Percentiles rank a stretch among this genome's conserved stretches.
phyloP scores from a whole-genome alignment of 2,888 invertebrate genomes.

The Anoplius nigerrimus region DNA sequence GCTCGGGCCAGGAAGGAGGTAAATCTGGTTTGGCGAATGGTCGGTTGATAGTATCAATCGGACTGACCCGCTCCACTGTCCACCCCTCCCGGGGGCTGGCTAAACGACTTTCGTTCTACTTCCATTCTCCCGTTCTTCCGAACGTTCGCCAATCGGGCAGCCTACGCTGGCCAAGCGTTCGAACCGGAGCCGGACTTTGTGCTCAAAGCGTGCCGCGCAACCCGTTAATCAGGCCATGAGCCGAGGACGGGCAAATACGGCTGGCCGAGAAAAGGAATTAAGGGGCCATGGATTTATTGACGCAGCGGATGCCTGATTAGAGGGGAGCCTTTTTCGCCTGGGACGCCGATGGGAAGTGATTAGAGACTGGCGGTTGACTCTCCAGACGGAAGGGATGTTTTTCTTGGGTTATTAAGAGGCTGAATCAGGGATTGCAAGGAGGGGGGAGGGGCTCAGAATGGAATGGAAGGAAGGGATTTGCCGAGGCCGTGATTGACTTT shows the following conservation, averaged over 20 bases:
- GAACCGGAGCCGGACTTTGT: conserved; percentile 21
- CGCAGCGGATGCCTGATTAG: conserved; percentile 11
- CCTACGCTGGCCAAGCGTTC: conserved; percentile 11
- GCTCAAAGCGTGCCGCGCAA: conserved; percentile 13
- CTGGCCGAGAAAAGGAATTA: conserved; percentile 11
- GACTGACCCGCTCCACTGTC: conserved; percentile 10
- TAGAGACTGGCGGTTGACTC: no score
- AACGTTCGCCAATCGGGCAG: conserved; percentile 4
- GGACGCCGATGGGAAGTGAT: no score
- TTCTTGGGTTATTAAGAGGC: no score
- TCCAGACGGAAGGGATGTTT: no score
- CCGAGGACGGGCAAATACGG: conserved; percentile 17
- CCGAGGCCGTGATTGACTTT: background rate
- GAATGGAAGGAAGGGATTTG: background rate
- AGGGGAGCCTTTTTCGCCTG: background rate
- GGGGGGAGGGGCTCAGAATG: background rate
- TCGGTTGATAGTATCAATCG: conserved; percentile 35
- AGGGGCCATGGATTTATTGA: conserved; percentile 20
- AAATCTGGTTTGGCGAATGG: conserved; percentile 3
- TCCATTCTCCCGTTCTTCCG: conserved; percentile 29
- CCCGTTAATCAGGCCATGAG: conserved; percentile 20
- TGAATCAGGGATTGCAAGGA: no score
- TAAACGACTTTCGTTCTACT: conserved; percentile 45
- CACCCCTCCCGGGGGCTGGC: conserved; percentile 1
- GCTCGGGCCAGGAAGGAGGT: background rate